Base-by-base conservation (phyloP, 2,797 vertebrate genomes). In the Tarsius wallacei region DNA sequence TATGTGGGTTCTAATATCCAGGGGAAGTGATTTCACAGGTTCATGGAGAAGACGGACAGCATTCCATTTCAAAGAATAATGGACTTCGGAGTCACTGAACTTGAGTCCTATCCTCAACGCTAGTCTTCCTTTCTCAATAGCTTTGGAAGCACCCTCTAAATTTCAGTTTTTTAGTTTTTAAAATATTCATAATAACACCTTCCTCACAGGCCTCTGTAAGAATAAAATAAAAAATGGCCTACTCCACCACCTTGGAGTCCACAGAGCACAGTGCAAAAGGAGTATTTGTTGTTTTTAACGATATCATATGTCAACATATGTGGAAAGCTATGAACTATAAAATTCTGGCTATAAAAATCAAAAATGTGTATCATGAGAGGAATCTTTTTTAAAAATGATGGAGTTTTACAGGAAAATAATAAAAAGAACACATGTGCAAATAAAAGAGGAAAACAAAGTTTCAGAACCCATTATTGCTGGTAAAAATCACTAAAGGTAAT, bases 361-460 rank as follows among this genome's bases (percentile, higher is more conserved):
- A 64, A 82, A 80, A 87, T 49, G 31, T 82, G 63, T 42, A 80
- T 74, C 53, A 70, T 0, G 16, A 53, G 21, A 19, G 13, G n/a
- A 85, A 87, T 90, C 33, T 59, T 42, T 42, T 42, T 42, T 14
- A 92, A 86, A 91, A 59, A 36, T 22, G 49, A 28, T 33, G 0
- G 74, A 15, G 8, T 87, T 77, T 89, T 85, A 55, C 22, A 85
- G 80, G 24, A 96, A 97, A 94, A 80, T 19, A 21, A 94, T 36
- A 53, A 66, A 36, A 80, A 76, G 31, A 91, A 68, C n/a, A 31
- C 15, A 31, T 66, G 13, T 82, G n/a, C 74, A 94, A 95, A 92
- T 92, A 93, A 89, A 76, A 82, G 42, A 89, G 68, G 91, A 87
- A 97, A 96, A 94, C 59, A 78, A 82, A 87, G 84, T 26, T 64